These are phyloP conservation scores for Gymnocephalus cernua DNA, from an alignment of 2,113 vertebrate genomes.

Conservation along the genomic window DNA sequence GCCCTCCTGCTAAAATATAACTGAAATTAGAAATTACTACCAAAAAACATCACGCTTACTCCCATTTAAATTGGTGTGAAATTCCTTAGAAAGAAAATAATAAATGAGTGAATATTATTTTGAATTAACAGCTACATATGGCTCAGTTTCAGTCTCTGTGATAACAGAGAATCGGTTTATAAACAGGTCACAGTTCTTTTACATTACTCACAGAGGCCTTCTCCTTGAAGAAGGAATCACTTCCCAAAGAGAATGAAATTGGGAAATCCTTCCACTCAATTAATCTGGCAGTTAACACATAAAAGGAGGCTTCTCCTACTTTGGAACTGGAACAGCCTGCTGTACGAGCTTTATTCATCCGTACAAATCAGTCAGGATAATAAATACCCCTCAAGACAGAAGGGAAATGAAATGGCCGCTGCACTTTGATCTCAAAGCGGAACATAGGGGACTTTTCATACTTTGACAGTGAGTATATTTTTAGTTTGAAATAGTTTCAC, in stretches of 20 bases:
- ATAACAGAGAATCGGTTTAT: not conserved
- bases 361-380: constrained; percentile 30
- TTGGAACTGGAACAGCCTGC: not conserved
- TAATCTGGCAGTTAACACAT: constrained; percentile 23
- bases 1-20: not conserved
- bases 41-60: not conserved
- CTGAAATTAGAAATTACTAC: not conserved
- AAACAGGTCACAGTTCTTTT: constrained; percentile 3
- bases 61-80: not conserved
- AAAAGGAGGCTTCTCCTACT: constrained; percentile 22
- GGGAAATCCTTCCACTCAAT: constrained; percentile 28
- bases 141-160: constrained; percentile 4
- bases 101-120: not conserved
- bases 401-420: constrained; percentile 12
- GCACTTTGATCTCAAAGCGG: constrained; percentile 50
- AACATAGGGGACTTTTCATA: not conserved
- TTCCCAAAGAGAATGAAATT: constrained; percentile 4
- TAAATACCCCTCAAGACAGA: constrained; percentile 20
- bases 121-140: constrained; percentile 3
- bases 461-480: not conserved
- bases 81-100: not conserved
- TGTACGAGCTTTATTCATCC: constrained; percentile 25
- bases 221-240: not conserved
- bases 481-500: not conserved
- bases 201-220: not conserved